Percentiles rank a stretch among this genome's conserved stretches.
These are phyloP conservation scores for Dermolepida albohirtum DNA, from an alignment of 2,888 invertebrate genomes.

Conservation along the genomic window DNA sequence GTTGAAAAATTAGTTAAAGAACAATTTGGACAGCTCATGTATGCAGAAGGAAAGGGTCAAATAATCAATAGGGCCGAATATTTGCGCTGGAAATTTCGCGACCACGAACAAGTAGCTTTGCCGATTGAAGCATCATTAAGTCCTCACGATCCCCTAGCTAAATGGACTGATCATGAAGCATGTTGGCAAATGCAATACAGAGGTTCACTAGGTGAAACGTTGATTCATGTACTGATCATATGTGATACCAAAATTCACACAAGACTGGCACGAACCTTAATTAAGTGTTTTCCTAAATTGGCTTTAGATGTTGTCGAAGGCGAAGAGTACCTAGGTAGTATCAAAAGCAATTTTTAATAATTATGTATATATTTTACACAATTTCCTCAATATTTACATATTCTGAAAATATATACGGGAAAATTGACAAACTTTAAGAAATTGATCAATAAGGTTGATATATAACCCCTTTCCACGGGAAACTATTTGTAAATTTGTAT, in stretches of 20 bases:
- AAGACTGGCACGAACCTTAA: slow-evolving; percentile 86
- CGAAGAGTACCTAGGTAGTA: slow-evolving; percentile 91
- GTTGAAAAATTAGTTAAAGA: slow-evolving; percentile 88
- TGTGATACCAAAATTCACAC: slow-evolving; percentile 88
- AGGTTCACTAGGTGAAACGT: slow-evolving; percentile 94
- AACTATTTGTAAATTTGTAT: no score
- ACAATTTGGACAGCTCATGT: slow-evolving; percentile 90
- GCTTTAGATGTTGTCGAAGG: slow-evolving; percentile 96
- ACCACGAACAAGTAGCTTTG: slow-evolving; percentile 85
- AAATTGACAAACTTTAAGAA: no score
- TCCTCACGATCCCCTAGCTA: slow-evolving; percentile 86
- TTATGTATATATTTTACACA: not conserved
- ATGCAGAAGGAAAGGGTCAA: slow-evolving; percentile 85
- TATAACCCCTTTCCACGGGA: no score
- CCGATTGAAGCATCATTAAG: slow-evolving; percentile 89
- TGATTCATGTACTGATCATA: slow-evolving; percentile 94
- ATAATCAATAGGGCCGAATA: slow-evolving; percentile 90
- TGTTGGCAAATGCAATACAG: slow-evolving; percentile 99
- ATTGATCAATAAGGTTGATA: no score
- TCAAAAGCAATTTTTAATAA: not conserved
- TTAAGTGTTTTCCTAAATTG: slow-evolving; percentile 91
- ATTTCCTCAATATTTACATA: no score
- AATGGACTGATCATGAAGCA: slow-evolving; percentile 91
- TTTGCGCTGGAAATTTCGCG: slow-evolving; percentile 89
- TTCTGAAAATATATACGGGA: no score